A percentile compares a stretch with the other conserved stretches of the same genome.
These are phyloP conservation scores for Carapus acus DNA, from an alignment of 2,797 vertebrate species.

Conservation along the genomic window DNA sequence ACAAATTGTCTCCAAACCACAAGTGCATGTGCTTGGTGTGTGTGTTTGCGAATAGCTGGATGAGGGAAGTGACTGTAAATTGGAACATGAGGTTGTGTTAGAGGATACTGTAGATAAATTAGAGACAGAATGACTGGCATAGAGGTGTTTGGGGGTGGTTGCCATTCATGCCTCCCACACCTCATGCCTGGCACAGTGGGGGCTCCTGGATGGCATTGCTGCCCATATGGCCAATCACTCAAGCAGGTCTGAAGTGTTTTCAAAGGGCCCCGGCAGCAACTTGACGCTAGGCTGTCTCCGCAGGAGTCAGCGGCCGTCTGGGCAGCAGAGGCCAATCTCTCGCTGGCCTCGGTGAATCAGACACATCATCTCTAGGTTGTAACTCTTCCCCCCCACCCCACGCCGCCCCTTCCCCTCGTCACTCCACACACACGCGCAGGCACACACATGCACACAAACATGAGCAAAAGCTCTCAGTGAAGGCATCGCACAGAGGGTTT, in stretches of 20 bases:
- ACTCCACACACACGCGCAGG: neutral
- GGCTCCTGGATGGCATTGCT: constrained; percentile 61
- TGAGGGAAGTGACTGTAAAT: constrained; percentile 28
- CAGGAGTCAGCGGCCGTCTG: constrained; percentile 69
- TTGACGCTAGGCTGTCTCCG: constrained; percentile 63
- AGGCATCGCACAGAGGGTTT: constrained; percentile 43
- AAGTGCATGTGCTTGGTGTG: constrained; percentile 5
- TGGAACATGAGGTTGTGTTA: constrained; percentile 38
- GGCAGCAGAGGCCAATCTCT: constrained; percentile 59
- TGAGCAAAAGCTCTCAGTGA: constrained; percentile 49
- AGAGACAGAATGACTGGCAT: constrained; percentile 46
- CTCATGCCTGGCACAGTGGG: constrained; percentile 56
- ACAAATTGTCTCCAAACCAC: neutral
- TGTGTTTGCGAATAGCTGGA: constrained; percentile 24
- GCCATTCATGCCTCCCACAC: constrained; percentile 38
- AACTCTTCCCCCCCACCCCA: constrained; percentile 5
- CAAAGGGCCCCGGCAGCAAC: constrained; percentile 65
- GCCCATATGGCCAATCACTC: constrained; percentile 76
- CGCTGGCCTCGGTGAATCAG: constrained; percentile 57
- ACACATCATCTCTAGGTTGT: constrained; percentile 47
- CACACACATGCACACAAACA: constrained; percentile 19
- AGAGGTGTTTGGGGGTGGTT: constrained; percentile 30
- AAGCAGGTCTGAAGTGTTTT: constrained; percentile 58
- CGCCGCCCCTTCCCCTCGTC: no score
- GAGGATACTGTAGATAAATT: constrained; percentile 21